Conservation (phyloP, 2,113 vertebrate genomes). For the Festucalex cinctus region DNA sequence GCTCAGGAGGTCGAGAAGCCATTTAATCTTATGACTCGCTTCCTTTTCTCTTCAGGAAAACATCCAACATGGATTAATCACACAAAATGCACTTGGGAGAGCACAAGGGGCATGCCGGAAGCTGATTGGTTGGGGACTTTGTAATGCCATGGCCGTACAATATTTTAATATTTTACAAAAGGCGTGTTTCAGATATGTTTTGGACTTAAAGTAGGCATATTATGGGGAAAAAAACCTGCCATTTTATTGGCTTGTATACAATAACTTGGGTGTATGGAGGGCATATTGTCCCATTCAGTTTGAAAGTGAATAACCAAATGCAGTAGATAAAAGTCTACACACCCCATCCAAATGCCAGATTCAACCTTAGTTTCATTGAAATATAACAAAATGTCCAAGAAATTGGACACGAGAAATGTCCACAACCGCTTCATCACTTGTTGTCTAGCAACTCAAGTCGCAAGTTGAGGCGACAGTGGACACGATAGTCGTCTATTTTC, state of each 20-base stretch:
- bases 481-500: too few relatives aligned
- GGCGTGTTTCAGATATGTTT: background rate
- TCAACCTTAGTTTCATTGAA: too few relatives aligned
- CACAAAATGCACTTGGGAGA: background rate
- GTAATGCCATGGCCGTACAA: background rate
- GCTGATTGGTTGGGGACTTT: background rate
- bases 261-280: background rate
- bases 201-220: background rate
- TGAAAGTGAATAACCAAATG: too few relatives aligned
- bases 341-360: too few relatives aligned
- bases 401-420: too few relatives aligned
- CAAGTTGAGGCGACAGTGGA: too few relatives aligned
- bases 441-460: too few relatives aligned
- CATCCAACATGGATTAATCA: conserved; percentile 2
- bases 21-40: conserved; percentile 3
- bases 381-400: too few relatives aligned
- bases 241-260: background rate
- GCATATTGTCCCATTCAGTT: background rate
- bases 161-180: background rate
- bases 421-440: too few relatives aligned
- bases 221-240: background rate
- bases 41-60: background rate
- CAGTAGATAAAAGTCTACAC: too few relatives aligned
- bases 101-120: background rate
- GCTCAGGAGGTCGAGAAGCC: conserved; percentile 9